These are phyloP conservation scores for Sigmodon hispidus DNA, from an alignment of 2,113 vertebrate genomes.

Conservation along the genomic window DNA sequence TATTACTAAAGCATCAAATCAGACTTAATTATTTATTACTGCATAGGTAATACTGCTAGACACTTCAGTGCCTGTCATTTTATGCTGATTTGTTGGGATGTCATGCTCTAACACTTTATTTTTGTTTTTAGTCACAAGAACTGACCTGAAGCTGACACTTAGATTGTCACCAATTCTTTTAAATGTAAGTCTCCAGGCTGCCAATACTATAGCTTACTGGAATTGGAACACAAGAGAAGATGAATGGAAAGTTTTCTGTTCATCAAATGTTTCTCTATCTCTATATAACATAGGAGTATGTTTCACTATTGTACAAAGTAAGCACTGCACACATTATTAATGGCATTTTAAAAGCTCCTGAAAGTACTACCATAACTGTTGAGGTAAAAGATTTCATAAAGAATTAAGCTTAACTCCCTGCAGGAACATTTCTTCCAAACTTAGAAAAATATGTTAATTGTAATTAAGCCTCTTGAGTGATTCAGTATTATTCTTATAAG, in stretches of 20 bases:
- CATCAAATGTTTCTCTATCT: background rate
- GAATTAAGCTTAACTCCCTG: background rate
- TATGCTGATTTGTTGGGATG: background rate
- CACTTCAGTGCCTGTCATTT: background rate
- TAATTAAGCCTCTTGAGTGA: background rate
- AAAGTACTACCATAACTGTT: background rate
- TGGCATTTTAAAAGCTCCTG: background rate
- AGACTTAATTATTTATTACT: background rate
- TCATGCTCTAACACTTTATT: background rate
- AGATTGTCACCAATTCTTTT: background rate
- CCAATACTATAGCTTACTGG: background rate
- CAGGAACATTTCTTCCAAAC: background rate
- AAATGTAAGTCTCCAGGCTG: background rate
- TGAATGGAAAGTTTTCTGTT: background rate
- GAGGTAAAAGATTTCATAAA: background rate
- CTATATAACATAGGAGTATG: background rate
- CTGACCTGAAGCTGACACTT: too few relatives aligned
- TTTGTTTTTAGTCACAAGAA: background rate
- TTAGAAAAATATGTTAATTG: slow-evolving; percentile 24
- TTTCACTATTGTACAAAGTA: background rate
- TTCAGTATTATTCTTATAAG: slow-evolving; percentile 1
- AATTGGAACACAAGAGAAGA: background rate
- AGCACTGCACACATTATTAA: background rate
- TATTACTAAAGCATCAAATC: background rate
- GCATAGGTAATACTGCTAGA: fast-evolving